Evolutionary conservation across 2,888 invertebrate genomes (phyloP), one percentile per base, ranked within the genome.

Genomic region (Rhodophaea formosa): DNA sequence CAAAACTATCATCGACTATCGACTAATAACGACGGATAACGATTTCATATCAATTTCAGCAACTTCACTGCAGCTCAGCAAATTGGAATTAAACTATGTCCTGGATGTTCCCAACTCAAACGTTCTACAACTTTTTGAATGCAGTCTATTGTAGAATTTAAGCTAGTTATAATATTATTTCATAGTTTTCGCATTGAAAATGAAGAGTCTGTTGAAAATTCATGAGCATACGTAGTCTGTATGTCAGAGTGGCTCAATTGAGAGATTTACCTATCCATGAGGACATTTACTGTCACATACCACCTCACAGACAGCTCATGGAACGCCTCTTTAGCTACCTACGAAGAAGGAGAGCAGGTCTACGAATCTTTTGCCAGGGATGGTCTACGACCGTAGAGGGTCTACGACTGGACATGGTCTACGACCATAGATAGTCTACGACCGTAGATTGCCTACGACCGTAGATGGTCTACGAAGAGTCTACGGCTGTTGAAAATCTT

Each of bases 31-130:
- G 39, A 52, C 39, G 23, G 16, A 30, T 32, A 15, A 14, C 39
- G n/a, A 14, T 10, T 32, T 49, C 30, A 49, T 32, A 49, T 49
- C 32, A 49, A 15, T 8, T 49, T 49, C 49, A 15, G 32, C 10
- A 49, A 49, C 32, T 49, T 49, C 32, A 23, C 49, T 32, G 15
- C 16, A 32, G 15, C 30, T 32, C 14, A 10, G 32, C 46, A 46
- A 46, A 49, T 49, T 49, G 49, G 32, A 49, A 49, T 49, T 49
- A 49, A 49, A 46, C 46, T 46, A 46, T 23, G 15, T 49, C 15
- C 49, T 49, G 30, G 32, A 8, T 49, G n/a, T 49, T 49, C 15
- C 8, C 15, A 49, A 49, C 49, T 46, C 23, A 46, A 46, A 23
- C 46, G 46, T 23, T 23, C 12, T 46, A 12, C 10, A 46, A 46